Conservation (phyloP, 2,888 invertebrate genomes). For the Acleris sparsana region DNA sequence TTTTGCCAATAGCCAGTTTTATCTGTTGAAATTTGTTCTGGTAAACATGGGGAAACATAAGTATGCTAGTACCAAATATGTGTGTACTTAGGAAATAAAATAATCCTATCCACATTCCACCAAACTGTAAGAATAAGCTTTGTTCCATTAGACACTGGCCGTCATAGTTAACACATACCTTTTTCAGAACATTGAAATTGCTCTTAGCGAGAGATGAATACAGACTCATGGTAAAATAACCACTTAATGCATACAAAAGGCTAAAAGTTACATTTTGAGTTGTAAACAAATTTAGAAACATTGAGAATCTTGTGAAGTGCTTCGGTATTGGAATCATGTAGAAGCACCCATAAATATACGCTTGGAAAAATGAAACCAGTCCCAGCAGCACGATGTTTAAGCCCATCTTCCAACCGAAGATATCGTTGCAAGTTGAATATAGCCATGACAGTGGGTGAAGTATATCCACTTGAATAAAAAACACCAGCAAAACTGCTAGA, state of each 20-base stretch:
- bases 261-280: constrained; percentile 83
- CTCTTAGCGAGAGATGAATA: constrained; percentile 86
- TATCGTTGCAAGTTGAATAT: constrained; percentile 81
- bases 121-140: constrained; percentile 86
- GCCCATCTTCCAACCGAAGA: constrained; percentile 86
- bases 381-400: constrained; percentile 86
- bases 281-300: constrained; percentile 85
- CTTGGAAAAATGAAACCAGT: constrained; percentile 86
- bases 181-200: constrained; percentile 80
- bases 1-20: constrained; percentile 81
- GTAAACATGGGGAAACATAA: constrained; percentile 88
- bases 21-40: constrained; percentile 87
- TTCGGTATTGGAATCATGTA: constrained; percentile 85
- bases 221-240: constrained; percentile 87
- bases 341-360: constrained; percentile 88
- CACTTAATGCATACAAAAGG: constrained; percentile 84
- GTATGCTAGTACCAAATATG: constrained; percentile 77
- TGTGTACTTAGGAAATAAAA: constrained; percentile 83
- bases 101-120: constrained; percentile 87
- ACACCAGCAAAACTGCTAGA: constrained; percentile 76
- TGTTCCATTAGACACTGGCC: constrained; percentile 86
- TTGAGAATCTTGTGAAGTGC: constrained; percentile 86
- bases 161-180: constrained; percentile 69
- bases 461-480: constrained; percentile 85
- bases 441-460: constrained; percentile 87